Evolutionary conservation across 2,797 vertebrate genomes (phyloP), one percentile per base, ranked within the genome.

Genomic region (Salarias fasciatus): DNA sequence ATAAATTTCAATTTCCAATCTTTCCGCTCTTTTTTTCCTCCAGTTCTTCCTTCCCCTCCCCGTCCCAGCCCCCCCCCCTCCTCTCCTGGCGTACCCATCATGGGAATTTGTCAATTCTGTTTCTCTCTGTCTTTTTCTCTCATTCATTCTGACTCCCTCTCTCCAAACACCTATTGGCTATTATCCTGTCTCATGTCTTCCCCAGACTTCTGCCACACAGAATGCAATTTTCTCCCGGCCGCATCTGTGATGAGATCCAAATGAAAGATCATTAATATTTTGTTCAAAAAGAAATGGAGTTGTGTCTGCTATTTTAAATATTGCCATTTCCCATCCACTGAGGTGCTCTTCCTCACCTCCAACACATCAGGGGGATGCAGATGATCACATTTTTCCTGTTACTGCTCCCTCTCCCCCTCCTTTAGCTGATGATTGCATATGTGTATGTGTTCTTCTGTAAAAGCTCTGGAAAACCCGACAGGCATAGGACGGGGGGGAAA

Each of bases 191-290:
- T 93, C 90, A 90, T 62, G 86, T 91, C 91, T 91, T 90, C 82
- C 79, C 92, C 92, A 90, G 89, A 92, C 93, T 92, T 92, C 84
- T 72, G 82, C 69, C 85, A 92, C 93, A 75, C 90, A 92, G 89
- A 95, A 95, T 92, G 92, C 92, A 95, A 96, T 97, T 95, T 95
- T 85, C 87, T 84, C 87, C 82, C 51, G 53, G 86, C 77, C 85
- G 90, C 88, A 81, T 92, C 33, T 79, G 82, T 95, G 95, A 97
- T 95, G 95, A 94, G 93, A 95, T 92, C 91, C 92, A 93, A 94
- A 93, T 94, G 93, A 89, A 93, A 93, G 84, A 90, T 93, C 92
- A 92, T 96, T 95, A 96, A 92, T 92, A 92, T 93, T 93, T 90
- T 76, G 88, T 88, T 92, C 79, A 84, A 79, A 91, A 83, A 89